A percentile compares a stretch with the other conserved stretches of the same genome.
phyloP scores from a whole-genome alignment of 2,888 invertebrate genomes.

The Conchocele bisecta region DNA sequence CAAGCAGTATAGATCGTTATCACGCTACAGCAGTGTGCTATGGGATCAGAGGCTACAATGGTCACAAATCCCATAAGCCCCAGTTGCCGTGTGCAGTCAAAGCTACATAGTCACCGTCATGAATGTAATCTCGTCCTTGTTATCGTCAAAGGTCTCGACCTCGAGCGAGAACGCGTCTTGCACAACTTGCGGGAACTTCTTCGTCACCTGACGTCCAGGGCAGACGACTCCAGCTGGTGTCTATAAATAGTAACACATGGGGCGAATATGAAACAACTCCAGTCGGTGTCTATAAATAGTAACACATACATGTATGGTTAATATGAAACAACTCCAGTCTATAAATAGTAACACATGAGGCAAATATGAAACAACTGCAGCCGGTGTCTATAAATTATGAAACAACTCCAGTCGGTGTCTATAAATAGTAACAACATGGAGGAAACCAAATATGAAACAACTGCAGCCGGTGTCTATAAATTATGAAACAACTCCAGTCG shows the following conservation, averaged over 20 bases:
- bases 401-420: no score
- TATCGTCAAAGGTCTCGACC: conserved; percentile 59
- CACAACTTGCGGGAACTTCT: conserved; percentile 56
- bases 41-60: no score
- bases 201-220: conserved; percentile 57
- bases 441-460: no score
- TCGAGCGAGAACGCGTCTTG: conserved; percentile 65
- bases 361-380: neutral
- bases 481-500: neutral
- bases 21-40: no score
- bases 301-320: neutral
- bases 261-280: conserved; percentile 44
- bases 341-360: conserved; percentile 12
- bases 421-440: no score
- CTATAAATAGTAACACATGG: conserved; percentile 43
- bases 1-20: no score
- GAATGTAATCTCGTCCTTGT: conserved; percentile 42
- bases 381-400: neutral
- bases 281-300: conserved; percentile 60
- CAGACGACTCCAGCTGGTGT: conserved; percentile 65
- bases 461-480: no score
- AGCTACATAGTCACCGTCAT: conserved; percentile 54
- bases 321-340: conserved; percentile 59
- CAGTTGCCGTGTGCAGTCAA: neutral
- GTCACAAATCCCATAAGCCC: neutral